phyloP scores from a whole-genome alignment of 2,797 vertebrate species.

The Danio aesculapii region DNA sequence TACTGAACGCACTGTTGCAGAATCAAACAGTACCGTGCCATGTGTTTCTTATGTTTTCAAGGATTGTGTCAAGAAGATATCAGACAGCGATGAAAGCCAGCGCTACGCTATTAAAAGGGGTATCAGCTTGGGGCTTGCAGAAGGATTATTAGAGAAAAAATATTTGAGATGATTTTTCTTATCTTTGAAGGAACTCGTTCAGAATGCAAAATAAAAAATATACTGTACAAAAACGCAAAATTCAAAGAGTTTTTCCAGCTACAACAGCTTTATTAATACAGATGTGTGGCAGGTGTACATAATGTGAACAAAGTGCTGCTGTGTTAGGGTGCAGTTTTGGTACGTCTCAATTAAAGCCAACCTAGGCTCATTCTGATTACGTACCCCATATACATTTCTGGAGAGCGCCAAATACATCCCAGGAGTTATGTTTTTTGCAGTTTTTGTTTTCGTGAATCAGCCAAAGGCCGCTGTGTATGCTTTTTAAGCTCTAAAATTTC shows the following conservation, averaged over 20 bases:
- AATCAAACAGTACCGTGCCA: neutral
- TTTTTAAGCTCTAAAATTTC: too few species aligned
- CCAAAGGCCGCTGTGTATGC: too few species aligned
- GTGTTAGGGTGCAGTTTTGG: neutral
- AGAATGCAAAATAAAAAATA: neutral
- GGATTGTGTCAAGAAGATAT: neutral
- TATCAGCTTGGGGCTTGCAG: constrained; percentile 5
- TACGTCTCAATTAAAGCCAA: too few species aligned
- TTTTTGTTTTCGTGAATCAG: too few species aligned
- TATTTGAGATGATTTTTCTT: constrained; percentile 4
- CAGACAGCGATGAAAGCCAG: constrained; percentile 15
- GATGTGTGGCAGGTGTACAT: constrained; percentile 13
- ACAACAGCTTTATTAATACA: constrained; percentile 5
- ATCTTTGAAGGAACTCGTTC: neutral
- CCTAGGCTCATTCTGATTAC: too few species aligned
- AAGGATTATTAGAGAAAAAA: constrained; percentile 12
- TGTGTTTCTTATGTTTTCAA: constrained; percentile 20
- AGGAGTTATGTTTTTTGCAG: too few species aligned
- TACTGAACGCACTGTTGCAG: neutral
- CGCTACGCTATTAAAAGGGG: neutral
- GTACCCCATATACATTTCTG: too few species aligned
- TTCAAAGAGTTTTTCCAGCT: neutral
- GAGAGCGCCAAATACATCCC: too few species aligned
- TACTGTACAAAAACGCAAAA: constrained; percentile 14
- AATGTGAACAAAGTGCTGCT: neutral